Evolutionary conservation across 2,797 vertebrate species (phyloP).

Genomic region (Darevskia mixta): DNA sequence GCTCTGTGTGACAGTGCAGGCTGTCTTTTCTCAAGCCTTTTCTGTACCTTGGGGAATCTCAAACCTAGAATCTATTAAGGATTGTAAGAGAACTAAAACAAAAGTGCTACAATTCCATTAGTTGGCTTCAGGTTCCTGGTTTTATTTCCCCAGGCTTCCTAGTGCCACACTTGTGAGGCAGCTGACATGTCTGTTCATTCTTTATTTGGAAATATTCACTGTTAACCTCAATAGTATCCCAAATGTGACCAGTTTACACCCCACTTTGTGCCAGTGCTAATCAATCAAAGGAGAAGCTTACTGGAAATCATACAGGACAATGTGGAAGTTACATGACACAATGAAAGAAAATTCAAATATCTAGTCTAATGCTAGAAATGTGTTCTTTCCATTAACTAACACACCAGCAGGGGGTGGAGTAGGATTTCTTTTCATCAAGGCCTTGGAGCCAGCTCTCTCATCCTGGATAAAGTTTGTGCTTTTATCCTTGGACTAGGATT

Average conservation of each 20-base stretch:
- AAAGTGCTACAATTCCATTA: background rate
- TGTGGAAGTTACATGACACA: background rate
- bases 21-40: background rate
- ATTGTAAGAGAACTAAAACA: background rate
- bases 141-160: background rate
- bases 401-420: background rate
- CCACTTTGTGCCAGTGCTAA: background rate
- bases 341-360: background rate
- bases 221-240: background rate
- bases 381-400: too few relatives aligned
- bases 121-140: background rate
- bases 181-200: background rate
- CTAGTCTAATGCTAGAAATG: too few relatives aligned
- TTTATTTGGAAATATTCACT: background rate
- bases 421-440: background rate
- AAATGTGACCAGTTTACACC: background rate
- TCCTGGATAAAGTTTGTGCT: background rate
- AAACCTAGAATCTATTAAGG: background rate
- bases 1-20: background rate
- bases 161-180: background rate
- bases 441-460: background rate
- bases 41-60: background rate
- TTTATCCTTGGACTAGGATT: background rate
- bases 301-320: background rate
- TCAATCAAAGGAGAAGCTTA: background rate